Base-by-base conservation (phyloP, 2,113 vertebrate species). In the Furnarius figulus region DNA sequence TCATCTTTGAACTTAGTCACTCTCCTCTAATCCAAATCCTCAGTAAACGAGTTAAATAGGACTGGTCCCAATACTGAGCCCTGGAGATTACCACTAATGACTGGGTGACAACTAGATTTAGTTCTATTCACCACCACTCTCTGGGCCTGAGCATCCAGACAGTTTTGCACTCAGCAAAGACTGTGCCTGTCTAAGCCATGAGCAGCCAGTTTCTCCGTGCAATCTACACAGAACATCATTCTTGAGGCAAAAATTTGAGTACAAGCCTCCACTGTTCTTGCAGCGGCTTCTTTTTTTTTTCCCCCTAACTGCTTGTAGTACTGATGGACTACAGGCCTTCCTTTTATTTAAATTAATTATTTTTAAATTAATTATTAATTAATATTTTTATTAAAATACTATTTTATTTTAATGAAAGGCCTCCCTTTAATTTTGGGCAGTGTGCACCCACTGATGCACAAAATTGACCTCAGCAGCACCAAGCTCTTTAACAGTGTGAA, bases 371-470 rank as follows among this genome's bases (percentile, higher is more conserved):
- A 23, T 23, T 22, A 22, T 21, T 14, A 59, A 20, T 55, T 33
- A 55, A 35, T 35, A 59, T 8, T 24, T 35, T 59, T 35, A 35
- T 35, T 59, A 59, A 59, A 35, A 59, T 58, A 58, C 21, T 35
- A 35, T 58, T 58, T 58, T 24, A 35, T 35, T 59, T 59, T 35
- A 14, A 58, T 58, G n/a, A 58, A 59, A 35, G 21, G 6, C 4
- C 6, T 63, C 23, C 25, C 15, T 68, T 66, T 80, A 58, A 55
- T 67, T 87, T 40, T 70, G 23, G 63, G 53, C 44, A 77, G 18
- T 0, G 1, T 28, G 31, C 27, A 55, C 7, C 4, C 28, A 55
- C 17, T 42, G 53, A 55, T 42, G 33, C 27, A 25, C 30, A 42
- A 68, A 55, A 72, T 5, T 59, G 39, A 50, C 44, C 6, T 73